Conservation (phyloP, 2,797 vertebrate species). For the Limnodromus scolopaceus region DNA sequence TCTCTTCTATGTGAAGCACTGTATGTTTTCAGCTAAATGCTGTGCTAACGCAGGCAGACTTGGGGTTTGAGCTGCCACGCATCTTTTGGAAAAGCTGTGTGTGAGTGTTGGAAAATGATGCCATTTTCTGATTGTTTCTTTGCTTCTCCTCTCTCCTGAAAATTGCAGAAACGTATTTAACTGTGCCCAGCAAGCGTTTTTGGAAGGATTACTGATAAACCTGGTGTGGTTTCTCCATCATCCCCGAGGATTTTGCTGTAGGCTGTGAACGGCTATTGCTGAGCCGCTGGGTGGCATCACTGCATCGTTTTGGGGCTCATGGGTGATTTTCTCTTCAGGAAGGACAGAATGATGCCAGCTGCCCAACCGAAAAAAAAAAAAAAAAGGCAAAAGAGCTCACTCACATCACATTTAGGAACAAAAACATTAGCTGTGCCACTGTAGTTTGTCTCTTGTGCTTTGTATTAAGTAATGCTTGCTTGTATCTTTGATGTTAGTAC, state of each 20-base stretch:
- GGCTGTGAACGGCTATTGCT: fast-evolving
- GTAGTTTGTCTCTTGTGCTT: not conserved
- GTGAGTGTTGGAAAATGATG: not conserved
- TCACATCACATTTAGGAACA: not conserved
- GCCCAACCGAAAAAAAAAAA: not conserved
- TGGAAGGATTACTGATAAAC: not conserved
- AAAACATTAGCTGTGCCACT: not conserved
- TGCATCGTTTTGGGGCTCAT: not conserved
- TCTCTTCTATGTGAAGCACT: not conserved
- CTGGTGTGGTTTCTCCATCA: fast-evolving
- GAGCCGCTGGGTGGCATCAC: constrained; percentile 50
- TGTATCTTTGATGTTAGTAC: not conserved
- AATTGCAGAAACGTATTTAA: not conserved
- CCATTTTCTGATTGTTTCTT: not conserved
- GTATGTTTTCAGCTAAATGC: not conserved
- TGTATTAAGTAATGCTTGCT: not conserved
- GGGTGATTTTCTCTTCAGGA: not conserved
- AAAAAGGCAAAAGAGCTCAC: not conserved
- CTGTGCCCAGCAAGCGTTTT: not conserved
- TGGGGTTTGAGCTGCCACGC: not conserved
- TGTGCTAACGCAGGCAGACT: not conserved
- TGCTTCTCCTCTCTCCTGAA: not conserved
- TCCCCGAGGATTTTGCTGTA: not conserved
- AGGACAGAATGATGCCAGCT: not conserved
- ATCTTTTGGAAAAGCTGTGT: not conserved